These are phyloP conservation scores for Anagrus nilaparvatae DNA, from an alignment of 1,140 invertebrate species.

Conservation along the genomic window DNA sequence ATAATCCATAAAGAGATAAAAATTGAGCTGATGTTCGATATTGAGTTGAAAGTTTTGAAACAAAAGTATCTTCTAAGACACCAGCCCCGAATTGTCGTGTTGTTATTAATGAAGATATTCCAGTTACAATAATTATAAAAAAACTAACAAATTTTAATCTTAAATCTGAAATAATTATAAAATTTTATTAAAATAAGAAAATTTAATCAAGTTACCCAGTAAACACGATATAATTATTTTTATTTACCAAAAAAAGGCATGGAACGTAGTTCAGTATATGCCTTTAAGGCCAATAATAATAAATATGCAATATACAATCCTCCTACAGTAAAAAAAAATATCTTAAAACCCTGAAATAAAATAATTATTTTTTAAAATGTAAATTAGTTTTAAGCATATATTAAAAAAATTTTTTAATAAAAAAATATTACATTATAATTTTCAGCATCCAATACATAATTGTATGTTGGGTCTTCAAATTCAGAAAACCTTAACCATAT, in stretches of 20 bases:
- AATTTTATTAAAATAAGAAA: background rate
- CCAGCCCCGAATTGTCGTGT: conserved; percentile 77
- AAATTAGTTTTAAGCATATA: no score
- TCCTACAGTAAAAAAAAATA: conserved; percentile 79
- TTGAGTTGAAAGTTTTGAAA: conserved; percentile 72
- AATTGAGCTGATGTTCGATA: conserved; percentile 88
- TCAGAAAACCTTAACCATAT: conserved; percentile 86
- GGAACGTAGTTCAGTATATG: conserved; percentile 86
- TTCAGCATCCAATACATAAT: conserved; percentile 76
- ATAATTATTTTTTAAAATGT: background rate
- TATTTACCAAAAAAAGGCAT: conserved; percentile 93
- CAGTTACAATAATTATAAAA: conserved; percentile 72
- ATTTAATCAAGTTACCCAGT: conserved; percentile 4
- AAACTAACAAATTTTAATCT: conserved; percentile 83
- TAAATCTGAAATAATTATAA: conserved; percentile 60
- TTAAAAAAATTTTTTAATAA: conserved; percentile 14
- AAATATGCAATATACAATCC: conserved; percentile 80
- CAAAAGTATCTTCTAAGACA: conserved; percentile 87
- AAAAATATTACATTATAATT: conserved; percentile 71
- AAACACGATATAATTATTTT: conserved; percentile 11
- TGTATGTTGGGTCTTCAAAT: conserved; percentile 84
- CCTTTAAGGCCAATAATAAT: conserved; percentile 70
- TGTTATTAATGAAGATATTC: conserved; percentile 69
- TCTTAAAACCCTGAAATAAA: conserved; percentile 64
- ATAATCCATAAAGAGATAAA: conserved; percentile 88